These are phyloP conservation scores for Cariama cristata DNA, from an alignment of 2,113 vertebrate genomes.

Conservation along the genomic window DNA sequence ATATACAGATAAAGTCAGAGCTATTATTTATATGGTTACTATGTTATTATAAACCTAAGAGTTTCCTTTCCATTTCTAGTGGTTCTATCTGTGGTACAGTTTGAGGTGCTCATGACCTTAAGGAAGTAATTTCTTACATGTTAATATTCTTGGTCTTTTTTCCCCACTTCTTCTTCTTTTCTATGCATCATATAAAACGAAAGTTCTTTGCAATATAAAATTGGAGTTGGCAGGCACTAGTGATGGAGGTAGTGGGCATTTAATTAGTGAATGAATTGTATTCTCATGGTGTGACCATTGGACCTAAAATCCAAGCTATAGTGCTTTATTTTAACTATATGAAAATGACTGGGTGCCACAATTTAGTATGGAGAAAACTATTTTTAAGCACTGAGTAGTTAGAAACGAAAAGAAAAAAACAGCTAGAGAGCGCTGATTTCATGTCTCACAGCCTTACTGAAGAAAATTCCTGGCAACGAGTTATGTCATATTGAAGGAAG, in stretches of 20 bases:
- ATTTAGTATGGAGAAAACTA: not conserved
- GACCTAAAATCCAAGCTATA: conserved; percentile 29
- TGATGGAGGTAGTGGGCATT: conserved; percentile 29
- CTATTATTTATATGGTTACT: not conserved
- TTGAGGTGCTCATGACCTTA: conserved; percentile 37
- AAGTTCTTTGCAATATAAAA: conserved; percentile 47
- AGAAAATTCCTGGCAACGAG: not conserved
- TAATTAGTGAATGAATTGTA: conserved; percentile 46
- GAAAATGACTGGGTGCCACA: not conserved
- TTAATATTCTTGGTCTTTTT: conserved; percentile 22
- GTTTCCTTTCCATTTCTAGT: not conserved
- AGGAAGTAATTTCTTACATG: not conserved
- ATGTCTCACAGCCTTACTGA: not conserved
- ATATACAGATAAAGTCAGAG: not conserved
- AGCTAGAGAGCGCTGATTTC: not conserved
- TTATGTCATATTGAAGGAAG: not conserved
- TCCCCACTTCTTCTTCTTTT: not conserved
- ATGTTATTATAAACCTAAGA: not conserved
- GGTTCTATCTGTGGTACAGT: not conserved
- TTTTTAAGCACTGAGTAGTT: conserved; percentile 5
- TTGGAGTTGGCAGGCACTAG: conserved; percentile 3
- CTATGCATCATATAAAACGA: conserved; percentile 52
- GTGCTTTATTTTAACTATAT: conserved; percentile 22
- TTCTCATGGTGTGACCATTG: conserved; percentile 13
- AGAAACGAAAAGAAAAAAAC: not conserved